These are phyloP conservation scores for Penaeus indicus DNA, from an alignment of 1,140 invertebrate genomes.

Conservation along the genomic window DNA sequence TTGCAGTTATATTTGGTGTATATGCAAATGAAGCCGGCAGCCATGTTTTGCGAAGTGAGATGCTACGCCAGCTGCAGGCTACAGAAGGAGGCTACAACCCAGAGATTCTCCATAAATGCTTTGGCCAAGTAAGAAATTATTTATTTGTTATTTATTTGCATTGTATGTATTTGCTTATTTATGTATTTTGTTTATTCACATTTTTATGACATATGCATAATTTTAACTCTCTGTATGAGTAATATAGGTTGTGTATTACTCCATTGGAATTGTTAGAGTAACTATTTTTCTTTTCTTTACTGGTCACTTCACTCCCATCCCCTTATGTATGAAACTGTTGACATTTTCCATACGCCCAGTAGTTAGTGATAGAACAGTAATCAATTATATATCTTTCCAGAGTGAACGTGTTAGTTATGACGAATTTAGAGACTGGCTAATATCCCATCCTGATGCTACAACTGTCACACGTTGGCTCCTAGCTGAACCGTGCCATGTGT, in stretches of 20 bases:
- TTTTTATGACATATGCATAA: too few species aligned
- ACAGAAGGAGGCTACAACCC: slow-evolving; percentile 73
- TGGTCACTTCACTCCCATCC: too few species aligned
- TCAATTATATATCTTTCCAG: slow-evolving; percentile 67
- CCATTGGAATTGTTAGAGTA: too few species aligned
- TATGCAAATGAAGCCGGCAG: slow-evolving; percentile 85
- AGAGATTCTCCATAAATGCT: slow-evolving; percentile 72
- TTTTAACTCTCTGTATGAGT: too few species aligned
- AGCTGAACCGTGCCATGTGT: slow-evolving; percentile 77
- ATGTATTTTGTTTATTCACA: too few species aligned
- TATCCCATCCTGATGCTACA: slow-evolving; percentile 81
- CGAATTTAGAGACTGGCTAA: slow-evolving; percentile 81
- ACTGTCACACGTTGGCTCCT: slow-evolving; percentile 86
- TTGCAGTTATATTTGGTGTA: slow-evolving; percentile 77
- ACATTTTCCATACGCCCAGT: not conserved
- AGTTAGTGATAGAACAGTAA: not conserved
- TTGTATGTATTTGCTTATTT: too few species aligned
- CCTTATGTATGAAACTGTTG: too few species aligned
- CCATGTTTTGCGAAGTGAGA: slow-evolving; percentile 82
- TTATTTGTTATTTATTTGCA: slow-evolving; percentile 12
- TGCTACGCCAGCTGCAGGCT: slow-evolving; percentile 78
- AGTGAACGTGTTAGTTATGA: slow-evolving; percentile 79
- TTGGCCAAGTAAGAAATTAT: slow-evolving; percentile 71
- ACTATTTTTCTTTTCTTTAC: too few species aligned
- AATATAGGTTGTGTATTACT: too few species aligned